phyloP scores from a whole-genome alignment of 2,797 vertebrate genomes.

The Enteromius mattozi region DNA sequence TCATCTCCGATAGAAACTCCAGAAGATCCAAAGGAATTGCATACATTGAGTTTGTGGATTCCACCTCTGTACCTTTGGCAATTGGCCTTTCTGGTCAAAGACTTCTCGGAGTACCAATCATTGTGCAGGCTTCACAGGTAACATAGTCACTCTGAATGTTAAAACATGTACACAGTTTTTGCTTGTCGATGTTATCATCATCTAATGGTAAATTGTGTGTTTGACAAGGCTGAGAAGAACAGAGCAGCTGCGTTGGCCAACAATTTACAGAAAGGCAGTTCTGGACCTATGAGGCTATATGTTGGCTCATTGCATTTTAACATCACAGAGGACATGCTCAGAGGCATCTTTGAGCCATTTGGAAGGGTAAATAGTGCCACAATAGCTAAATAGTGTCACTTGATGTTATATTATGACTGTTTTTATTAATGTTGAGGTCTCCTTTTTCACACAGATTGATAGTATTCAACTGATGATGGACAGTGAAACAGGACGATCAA shows the following conservation, averaged over 20 bases:
- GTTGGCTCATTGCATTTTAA: slow-evolving; percentile 96
- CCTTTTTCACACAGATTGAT: slow-evolving; percentile 83
- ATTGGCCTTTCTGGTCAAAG: slow-evolving; percentile 96
- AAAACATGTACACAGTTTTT: neutral
- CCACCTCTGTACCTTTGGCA: slow-evolving; percentile 93
- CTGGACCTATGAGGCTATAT: slow-evolving; percentile 96
- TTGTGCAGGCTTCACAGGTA: slow-evolving; percentile 97
- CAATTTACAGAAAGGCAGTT: slow-evolving; percentile 90
- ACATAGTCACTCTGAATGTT: neutral
- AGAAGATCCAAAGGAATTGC: slow-evolving; percentile 97
- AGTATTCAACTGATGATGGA: slow-evolving; percentile 99
- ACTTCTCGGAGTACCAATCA: slow-evolving; percentile 95
- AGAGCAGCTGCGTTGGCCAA: slow-evolving; percentile 93
- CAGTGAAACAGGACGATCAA: slow-evolving; percentile 92
- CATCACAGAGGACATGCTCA: slow-evolving; percentile 97
- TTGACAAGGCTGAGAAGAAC: slow-evolving; percentile 91
- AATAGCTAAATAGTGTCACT: neutral
- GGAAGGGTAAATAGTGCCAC: slow-evolving; percentile 81
- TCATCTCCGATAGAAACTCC: slow-evolving; percentile 99
- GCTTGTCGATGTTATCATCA: neutral
- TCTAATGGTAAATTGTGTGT: neutral
- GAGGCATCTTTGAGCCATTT: slow-evolving; percentile 96
- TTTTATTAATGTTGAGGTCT: neutral
- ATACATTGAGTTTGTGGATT: slow-evolving; percentile 97
- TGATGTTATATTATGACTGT: neutral